phyloP scores from a whole-genome alignment of 2,888 invertebrate species.

The Polydesmus complanatus region DNA sequence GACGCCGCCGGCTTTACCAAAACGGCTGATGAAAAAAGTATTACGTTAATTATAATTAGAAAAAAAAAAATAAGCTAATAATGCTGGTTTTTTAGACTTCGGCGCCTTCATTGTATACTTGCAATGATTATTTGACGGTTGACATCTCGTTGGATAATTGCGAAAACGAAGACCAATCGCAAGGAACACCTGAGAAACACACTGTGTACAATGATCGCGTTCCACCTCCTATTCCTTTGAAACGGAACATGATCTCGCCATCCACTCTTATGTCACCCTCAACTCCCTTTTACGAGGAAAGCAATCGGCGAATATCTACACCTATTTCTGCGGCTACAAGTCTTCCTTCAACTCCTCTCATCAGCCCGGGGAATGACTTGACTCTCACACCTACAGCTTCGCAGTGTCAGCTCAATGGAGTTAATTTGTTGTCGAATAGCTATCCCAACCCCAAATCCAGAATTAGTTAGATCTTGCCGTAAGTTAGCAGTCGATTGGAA shows the following conservation, averaged over 20 bases:
- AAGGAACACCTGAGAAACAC: conserved; percentile 5
- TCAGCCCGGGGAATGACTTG: conserved; percentile 3
- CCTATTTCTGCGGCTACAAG: conserved; percentile 1
- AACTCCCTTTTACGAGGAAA: neutral
- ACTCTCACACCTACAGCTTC: conserved; percentile 3
- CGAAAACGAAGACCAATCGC: neutral
- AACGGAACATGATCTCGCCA: conserved; percentile 16
- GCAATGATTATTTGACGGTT: conserved; percentile 12
- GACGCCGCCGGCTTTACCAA: conserved; percentile 37
- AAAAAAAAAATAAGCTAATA: neutral
- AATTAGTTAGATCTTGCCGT: conserved; percentile 8
- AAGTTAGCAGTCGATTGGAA: too few relatives aligned
- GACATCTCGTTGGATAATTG: conserved; percentile 15
- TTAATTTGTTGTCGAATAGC: neutral
- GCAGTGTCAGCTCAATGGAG: neutral
- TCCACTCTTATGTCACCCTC: conserved; percentile 6
- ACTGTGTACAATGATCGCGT: neutral
- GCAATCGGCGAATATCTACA: neutral
- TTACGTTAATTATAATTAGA: too few relatives aligned
- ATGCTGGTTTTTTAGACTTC: conserved; percentile 10
- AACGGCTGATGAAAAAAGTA: conserved; percentile 29
- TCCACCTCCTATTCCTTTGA: conserved; percentile 18
- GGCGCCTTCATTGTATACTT: conserved; percentile 11
- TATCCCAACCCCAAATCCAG: conserved; percentile 1
- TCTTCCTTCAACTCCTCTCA: conserved; percentile 9